Evolutionary conservation across 2,888 invertebrate genomes (phyloP).

Genomic region (Sisyra nigra): DNA sequence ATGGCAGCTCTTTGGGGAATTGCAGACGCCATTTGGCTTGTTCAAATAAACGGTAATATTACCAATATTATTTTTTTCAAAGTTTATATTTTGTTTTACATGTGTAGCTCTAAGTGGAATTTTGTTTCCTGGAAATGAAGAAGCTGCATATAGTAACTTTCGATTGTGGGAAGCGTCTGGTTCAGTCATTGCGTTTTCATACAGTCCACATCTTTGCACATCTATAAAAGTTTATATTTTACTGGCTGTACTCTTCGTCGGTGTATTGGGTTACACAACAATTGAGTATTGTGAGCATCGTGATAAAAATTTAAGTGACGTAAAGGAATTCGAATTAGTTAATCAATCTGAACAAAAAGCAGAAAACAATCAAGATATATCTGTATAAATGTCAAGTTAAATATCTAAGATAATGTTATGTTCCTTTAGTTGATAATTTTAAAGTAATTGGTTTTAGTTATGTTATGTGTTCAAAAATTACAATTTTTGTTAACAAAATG

Average conservation of each 20-base stretch:
- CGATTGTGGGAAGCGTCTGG: slow-evolving; percentile 84
- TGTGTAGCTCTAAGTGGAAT: slow-evolving; percentile 79
- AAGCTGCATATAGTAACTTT: slow-evolving; percentile 86
- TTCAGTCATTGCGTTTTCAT: slow-evolving; percentile 70
- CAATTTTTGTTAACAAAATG: too few species aligned
- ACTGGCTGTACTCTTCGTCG: slow-evolving; percentile 47
- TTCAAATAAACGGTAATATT: slow-evolving; percentile 71
- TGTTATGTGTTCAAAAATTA: too few species aligned
- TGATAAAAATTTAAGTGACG: slow-evolving; percentile 6
- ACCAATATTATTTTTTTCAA: neutral
- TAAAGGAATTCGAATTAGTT: slow-evolving; percentile 13
- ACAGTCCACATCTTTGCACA: slow-evolving; percentile 63
- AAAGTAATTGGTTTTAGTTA: too few species aligned
- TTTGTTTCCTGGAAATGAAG: slow-evolving; percentile 68
- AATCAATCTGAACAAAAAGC: slow-evolving; percentile 1
- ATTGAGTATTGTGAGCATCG: slow-evolving; percentile 39
- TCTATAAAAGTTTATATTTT: slow-evolving; percentile 52
- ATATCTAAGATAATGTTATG: too few species aligned
- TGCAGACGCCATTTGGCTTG: slow-evolving; percentile 81
- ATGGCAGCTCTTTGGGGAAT: slow-evolving; percentile 78
- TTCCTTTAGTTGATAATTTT: too few species aligned
- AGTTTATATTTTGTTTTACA: neutral
- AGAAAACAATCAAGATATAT: too few species aligned
- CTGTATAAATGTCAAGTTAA: too few species aligned
- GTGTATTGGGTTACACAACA: slow-evolving; percentile 56